Base-by-base conservation (phyloP, 2,797 vertebrate species). In the Liparis tanakae region DNA sequence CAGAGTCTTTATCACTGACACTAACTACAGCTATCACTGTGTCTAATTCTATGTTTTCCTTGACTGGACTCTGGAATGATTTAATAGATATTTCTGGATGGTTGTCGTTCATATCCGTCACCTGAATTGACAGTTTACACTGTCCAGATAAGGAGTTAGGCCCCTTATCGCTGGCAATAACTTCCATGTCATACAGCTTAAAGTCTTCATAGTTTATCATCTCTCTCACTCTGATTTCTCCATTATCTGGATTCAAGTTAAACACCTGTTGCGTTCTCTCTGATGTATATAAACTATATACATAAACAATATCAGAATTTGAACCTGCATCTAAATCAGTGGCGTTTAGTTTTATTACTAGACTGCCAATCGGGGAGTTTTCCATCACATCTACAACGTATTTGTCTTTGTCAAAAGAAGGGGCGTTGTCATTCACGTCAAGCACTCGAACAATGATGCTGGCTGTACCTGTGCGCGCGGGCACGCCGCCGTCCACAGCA, bases 381-480 rank as follows among this genome's bases (percentile, higher is more conserved):
- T 94, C 92, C 10, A 81, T 88, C 75, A 96, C 30, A 44, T 88
- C 86, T 6, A 94, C 60, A 25, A 20, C 58, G 0, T 85, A 82
- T 0, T 0, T 80, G 0, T 62, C n/a, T 53, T 81, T 77, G 0
- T 94, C 84, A 89, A 95, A 96, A 0, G 75, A 9, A 8, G 95
- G 94, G 1, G 93, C 82, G 10, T 96, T 95, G 14, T 96, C 95
- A 50, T 94, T 93, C 0, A 80, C 90, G 33, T 96, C 95, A 1
- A 91, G 72, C 6, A 96, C 94, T 1, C 44, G 78, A 1, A 96
- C 92, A 55, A 92, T 59, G 46, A 95, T 41, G 34, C 74, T 92
- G 1, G 82, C 90, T 6, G 93, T 94, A 0, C 93, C 94, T 0
- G 81, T 90, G 6, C 91, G 58, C 37, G 58, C 41, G 58, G 58